These are phyloP conservation scores for Temnopleurus reevesii DNA, from an alignment of 53 echinoderm and acorn worm species.

Conservation along the genomic window DNA sequence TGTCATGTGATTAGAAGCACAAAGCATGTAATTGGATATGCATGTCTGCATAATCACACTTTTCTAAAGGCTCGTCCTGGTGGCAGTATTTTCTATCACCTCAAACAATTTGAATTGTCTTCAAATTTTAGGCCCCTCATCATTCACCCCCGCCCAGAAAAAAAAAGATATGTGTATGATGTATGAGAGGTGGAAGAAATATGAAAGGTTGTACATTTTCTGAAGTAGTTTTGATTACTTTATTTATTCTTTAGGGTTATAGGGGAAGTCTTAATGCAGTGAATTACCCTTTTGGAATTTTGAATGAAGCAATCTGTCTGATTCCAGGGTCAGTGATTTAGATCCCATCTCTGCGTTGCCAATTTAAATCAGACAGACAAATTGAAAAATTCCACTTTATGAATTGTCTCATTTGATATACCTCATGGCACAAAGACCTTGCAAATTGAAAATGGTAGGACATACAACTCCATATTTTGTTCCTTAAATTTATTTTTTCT, in stretches of 20 bases:
- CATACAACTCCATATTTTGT: no score
- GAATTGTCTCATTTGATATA: background rate
- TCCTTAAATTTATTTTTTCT: no score
- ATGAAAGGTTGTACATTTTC: no score
- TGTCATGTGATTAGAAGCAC: slow-evolving; percentile 7
- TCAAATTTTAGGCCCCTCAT: background rate
- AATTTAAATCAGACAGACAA: background rate
- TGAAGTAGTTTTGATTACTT: no score
- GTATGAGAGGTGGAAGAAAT: background rate
- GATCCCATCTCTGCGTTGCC: background rate
- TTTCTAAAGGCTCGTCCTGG: background rate
- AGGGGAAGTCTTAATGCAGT: no score
- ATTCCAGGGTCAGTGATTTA: background rate
- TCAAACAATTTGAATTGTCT: no score
- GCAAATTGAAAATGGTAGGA: no score
- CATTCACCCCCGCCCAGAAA: background rate
- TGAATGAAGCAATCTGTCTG: background rate
- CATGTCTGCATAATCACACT: slow-evolving; percentile 32
- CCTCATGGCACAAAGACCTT: no score
- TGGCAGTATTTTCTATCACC: no score
- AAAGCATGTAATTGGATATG: slow-evolving; percentile 44
- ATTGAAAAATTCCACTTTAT: slow-evolving; percentile 23
- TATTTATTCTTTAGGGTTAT: no score
- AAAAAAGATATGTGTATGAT: background rate
- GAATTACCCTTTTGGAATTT: background rate